These are phyloP conservation scores for Rhodophaea formosa DNA, from an alignment of 2,888 invertebrate genomes.

Conservation along the genomic window DNA sequence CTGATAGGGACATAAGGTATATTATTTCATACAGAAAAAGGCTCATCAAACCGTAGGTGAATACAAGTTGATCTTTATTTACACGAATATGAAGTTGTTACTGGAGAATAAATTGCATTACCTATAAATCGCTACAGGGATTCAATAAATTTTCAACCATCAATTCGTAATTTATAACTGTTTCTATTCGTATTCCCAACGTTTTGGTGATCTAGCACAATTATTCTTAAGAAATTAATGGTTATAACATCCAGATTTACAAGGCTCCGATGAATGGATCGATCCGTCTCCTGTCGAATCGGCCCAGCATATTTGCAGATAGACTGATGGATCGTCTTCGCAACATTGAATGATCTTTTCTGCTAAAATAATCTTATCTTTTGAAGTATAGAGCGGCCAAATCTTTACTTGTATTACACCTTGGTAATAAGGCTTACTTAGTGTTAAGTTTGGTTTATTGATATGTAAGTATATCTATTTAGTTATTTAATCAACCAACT, in stretches of 20 bases:
- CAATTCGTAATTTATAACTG: not conserved
- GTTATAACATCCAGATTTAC: slow-evolving; percentile 1
- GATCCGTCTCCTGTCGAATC: slow-evolving; percentile 15
- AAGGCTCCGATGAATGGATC: not conserved
- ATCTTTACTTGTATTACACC: not conserved
- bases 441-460: not conserved
- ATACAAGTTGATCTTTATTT: no score
- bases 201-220: not conserved
- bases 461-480: no score
- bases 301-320: slow-evolving; percentile 9
- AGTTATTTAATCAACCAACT: no score
- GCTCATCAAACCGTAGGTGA: no score
- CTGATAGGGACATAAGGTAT: no score
- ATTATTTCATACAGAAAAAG: no score
- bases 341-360: slow-evolving; percentile 14
- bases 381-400: slow-evolving; percentile 1
- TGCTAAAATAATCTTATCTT: slow-evolving; percentile 11
- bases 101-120: no score
- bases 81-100: no score
- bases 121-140: no score
- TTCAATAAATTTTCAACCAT: no score
- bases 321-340: slow-evolving; percentile 14
- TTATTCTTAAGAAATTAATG: not conserved
- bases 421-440: not conserved
- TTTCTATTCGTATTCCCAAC: not conserved